Conservation (phyloP, 2,888 invertebrate genomes). For the Myathropa florea region DNA sequence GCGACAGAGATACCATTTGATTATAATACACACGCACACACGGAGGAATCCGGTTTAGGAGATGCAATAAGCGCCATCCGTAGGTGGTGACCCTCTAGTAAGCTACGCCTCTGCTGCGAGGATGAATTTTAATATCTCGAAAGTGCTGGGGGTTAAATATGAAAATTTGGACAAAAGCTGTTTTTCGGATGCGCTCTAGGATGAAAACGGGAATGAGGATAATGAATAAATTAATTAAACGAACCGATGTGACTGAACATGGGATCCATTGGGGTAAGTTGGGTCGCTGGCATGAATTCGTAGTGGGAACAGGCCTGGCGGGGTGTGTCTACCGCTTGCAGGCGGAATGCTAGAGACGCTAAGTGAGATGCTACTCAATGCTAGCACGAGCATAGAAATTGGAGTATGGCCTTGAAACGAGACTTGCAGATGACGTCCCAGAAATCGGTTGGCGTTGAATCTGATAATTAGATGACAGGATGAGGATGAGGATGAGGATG, state of each 20-base stretch:
- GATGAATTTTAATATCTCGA: neutral
- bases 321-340: neutral
- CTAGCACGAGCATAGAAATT: too few species aligned
- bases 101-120: neutral
- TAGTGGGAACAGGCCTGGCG: neutral
- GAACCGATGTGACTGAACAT: neutral
- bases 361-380: too few species aligned
- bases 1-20: neutral
- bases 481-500: neutral
- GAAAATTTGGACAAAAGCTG: neutral
- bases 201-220: neutral
- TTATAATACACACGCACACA: conserved; percentile 24
- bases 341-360: too few species aligned
- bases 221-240: conserved; percentile 12
- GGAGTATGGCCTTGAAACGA: too few species aligned
- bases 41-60: conserved; percentile 6
- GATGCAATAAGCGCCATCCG: conserved; percentile 5
- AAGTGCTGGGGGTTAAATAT: conserved; percentile 8
- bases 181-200: neutral
- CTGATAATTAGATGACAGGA: neutral
- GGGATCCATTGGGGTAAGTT: neutral
- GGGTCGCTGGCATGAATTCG: neutral
- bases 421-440: too few species aligned
- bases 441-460: neutral
- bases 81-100: neutral